A percentile compares a stretch with the other conserved stretches of the same genome.
These are phyloP conservation scores for Macrochelys suwanniensis DNA, from an alignment of 2,797 vertebrate species.

Conservation along the genomic window DNA sequence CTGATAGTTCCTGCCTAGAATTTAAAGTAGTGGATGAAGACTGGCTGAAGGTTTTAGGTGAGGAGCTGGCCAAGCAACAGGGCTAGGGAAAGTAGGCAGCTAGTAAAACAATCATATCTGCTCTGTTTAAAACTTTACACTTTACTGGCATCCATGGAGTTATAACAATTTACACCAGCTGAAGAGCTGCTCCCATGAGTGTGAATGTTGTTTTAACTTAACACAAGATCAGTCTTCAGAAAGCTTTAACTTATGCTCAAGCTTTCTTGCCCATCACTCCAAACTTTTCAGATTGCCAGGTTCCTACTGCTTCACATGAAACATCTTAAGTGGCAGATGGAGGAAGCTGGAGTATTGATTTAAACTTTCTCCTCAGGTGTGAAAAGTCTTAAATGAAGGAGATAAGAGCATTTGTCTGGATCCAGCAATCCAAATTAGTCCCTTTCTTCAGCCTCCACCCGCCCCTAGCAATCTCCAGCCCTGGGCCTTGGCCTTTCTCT, in stretches of 20 bases:
- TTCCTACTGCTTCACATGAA: neutral
- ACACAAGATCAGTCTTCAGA: neutral
- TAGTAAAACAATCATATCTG: neutral
- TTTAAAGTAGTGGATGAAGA: neutral
- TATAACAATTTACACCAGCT: too few species aligned
- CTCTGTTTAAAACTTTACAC: neutral
- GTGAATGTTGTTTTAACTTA: too few species aligned
- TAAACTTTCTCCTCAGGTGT: neutral
- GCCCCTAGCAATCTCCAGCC: neutral
- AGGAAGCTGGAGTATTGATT: neutral
- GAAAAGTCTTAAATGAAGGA: neutral
- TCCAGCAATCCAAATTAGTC: neutral
- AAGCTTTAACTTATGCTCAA: neutral
- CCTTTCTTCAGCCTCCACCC: neutral
- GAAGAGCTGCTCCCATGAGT: too few species aligned
- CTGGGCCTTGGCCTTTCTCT: neutral
- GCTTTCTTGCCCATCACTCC: neutral
- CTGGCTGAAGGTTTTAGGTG: neutral
- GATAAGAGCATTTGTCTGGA: neutral
- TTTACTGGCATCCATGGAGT: too few species aligned
- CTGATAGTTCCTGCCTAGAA: neutral
- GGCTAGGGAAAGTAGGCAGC: neutral
- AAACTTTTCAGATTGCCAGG: neutral
- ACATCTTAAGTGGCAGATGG: neutral
- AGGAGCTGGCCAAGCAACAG: neutral